Percentiles rank a stretch among this genome's conserved stretches.
These are phyloP conservation scores for Philopotamus ludificatus DNA, from an alignment of 1,140 invertebrate genomes.

Conservation along the genomic window DNA sequence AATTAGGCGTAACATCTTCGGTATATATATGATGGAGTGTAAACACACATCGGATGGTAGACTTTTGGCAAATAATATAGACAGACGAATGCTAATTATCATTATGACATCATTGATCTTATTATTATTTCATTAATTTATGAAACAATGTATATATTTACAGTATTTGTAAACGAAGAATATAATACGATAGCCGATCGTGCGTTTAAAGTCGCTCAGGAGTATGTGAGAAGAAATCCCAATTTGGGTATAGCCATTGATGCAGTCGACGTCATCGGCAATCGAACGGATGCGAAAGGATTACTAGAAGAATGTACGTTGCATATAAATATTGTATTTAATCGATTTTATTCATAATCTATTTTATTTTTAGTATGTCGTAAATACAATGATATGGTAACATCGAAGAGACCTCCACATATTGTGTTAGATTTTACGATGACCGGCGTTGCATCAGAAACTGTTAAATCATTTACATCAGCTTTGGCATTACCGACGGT, in stretches of 20 bases:
- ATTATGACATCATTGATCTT: too few relatives aligned
- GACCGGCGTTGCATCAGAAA: constrained; percentile 73
- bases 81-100: too few relatives aligned
- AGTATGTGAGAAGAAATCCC: constrained; percentile 66
- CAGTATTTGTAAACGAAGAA: constrained; percentile 73
- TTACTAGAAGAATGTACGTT: constrained; percentile 64
- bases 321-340: constrained; percentile 9
- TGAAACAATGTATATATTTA: constrained; percentile 35
- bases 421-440: constrained; percentile 77
- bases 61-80: too few relatives aligned
- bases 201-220: constrained; percentile 65
- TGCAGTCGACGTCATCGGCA: constrained; percentile 61
- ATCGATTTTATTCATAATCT: too few relatives aligned
- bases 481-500: constrained; percentile 79
- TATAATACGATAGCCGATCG: constrained; percentile 66
- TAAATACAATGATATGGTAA: constrained; percentile 64
- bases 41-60: too few relatives aligned
- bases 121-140: too few relatives aligned
- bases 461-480: constrained; percentile 77
- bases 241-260: constrained; percentile 65
- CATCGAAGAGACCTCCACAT: constrained; percentile 66
- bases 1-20: too few relatives aligned
- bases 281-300: constrained; percentile 65
- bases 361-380: constrained; percentile 61
- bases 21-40: too few relatives aligned